Percentiles rank a stretch among this genome's conserved stretches.
These are phyloP conservation scores for Helicoverpa armigera DNA, from an alignment of 1,140 invertebrate species.

Conservation along the genomic window DNA sequence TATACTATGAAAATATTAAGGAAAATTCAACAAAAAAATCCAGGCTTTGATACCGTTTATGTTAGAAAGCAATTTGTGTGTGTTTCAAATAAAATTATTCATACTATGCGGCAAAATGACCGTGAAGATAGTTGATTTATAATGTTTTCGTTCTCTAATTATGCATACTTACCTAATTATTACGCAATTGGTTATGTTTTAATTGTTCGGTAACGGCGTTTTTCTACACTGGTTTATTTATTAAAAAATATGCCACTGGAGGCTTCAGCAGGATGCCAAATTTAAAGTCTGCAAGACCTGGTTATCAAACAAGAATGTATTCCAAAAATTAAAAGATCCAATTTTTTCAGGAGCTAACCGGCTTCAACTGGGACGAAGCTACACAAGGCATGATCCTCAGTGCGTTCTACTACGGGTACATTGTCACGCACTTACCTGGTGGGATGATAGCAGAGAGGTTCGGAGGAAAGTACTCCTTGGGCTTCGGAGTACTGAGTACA, in stretches of 20 bases:
- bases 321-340: too few species aligned
- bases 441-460: slow-evolving; percentile 92
- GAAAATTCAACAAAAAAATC: too few species aligned
- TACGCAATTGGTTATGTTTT: background rate
- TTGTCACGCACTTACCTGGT: slow-evolving; percentile 91
- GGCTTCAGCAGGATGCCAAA: too few species aligned
- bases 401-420: slow-evolving; percentile 92
- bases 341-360: slow-evolving; percentile 73
- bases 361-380: slow-evolving; percentile 89
- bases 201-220: background rate
- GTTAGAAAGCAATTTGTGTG: too few species aligned
- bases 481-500: slow-evolving; percentile 90
- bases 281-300: too few species aligned
- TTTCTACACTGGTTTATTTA: too few species aligned
- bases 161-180: background rate
- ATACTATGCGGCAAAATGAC: background rate
- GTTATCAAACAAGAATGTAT: too few species aligned
- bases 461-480: slow-evolving; percentile 92
- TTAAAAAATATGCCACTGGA: too few species aligned
- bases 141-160: background rate
- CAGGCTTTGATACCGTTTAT: too few species aligned
- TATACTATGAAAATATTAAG: too few species aligned
- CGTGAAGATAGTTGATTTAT: background rate
- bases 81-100: too few species aligned
- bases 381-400: slow-evolving; percentile 90